Evolutionary conservation across 1,140 invertebrate species (phyloP), one percentile per base, ranked within the genome.

Genomic region (Colletes gigas): DNA sequence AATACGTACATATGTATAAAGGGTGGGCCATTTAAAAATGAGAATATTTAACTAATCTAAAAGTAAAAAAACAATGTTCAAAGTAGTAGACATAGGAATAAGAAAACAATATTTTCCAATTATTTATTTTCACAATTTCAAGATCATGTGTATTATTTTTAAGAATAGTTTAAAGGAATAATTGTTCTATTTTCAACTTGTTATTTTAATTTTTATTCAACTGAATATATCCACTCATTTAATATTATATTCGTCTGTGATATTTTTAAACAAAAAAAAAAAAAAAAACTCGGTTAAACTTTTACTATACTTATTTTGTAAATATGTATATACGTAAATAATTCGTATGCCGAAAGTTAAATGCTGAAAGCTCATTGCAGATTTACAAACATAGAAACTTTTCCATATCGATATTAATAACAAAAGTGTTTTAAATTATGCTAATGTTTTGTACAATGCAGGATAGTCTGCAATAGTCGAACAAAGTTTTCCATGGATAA

Each of bases 171-270:
- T 47, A 10, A 69, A 54, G 19, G 4, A 39, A 47, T 30, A 14
- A 14, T 19, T 60, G 19, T 47, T 21, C 44, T 17, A 41, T 54
- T n/a, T 71, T 41, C 1, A 50, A 19, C n/a, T 19, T 41, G 15
- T 30, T 14, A 39, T 47, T 54, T 54, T 72, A 15, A 39, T 39
- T 65, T 65, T 19, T 81, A 68, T 60, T 81, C 54, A 76, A 30
- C 50, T 52, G 12, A 52, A 68, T 60, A 30, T 47, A 65, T 50
- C 14, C 4, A 19, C 14, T 67, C 2, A 60, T 60, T 73, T 15
- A 14, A 54, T 66, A 69, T 21, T 19, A 60, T 41, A 66, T 65
- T 82, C 44, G 60, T 60, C 75, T 78, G 75, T 78, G 68, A 82
- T 78, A 82, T 44, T 78, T 78, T 72, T 1, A 14, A 57, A 60